A percentile compares a stretch with the other conserved stretches of the same genome.
Evolutionary conservation across 2,113 vertebrate species (phyloP).

Genomic region (Enhydra lutris): DNA sequence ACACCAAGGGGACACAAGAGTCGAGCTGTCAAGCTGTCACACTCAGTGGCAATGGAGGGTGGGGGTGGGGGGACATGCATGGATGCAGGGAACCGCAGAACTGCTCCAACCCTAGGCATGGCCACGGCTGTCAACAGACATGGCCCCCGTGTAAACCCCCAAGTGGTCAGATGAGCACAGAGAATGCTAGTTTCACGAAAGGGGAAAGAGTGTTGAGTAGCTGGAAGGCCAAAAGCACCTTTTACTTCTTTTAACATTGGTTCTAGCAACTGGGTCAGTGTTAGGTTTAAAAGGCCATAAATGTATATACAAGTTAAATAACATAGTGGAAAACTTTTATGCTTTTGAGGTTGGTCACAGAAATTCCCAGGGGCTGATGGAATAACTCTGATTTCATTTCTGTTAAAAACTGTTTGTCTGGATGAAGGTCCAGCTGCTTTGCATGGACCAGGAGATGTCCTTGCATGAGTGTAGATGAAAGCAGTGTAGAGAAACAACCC

Average conservation of each 20-base stretch:
- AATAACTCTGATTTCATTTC: constrained; percentile 17
- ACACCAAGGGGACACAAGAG: not conserved
- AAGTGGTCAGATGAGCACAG: not conserved
- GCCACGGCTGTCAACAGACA: not conserved
- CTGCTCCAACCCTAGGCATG: not conserved
- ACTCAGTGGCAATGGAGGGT: accelerated
- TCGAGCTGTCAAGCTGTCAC: not conserved
- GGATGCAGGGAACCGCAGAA: not conserved
- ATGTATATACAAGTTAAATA: not conserved
- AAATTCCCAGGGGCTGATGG: not conserved
- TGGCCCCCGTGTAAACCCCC: not conserved
- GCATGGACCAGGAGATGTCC: not conserved
- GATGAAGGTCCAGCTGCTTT: not conserved
- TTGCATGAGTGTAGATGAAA: not conserved
- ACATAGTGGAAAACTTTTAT: not conserved
- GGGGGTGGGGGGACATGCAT: accelerated
- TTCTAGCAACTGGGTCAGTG: not conserved
- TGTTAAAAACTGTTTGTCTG: not conserved
- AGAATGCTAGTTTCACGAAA: not conserved
- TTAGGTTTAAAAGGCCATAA: not conserved
- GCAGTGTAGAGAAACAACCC: not conserved
- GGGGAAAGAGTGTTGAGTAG: not conserved
- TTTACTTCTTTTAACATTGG: not conserved
- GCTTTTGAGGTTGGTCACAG: not conserved
- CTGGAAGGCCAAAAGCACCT: not conserved